Evolutionary conservation across 64 coral and sea anemone genomes (phyloP).

Genomic region (Porites australiensis): DNA sequence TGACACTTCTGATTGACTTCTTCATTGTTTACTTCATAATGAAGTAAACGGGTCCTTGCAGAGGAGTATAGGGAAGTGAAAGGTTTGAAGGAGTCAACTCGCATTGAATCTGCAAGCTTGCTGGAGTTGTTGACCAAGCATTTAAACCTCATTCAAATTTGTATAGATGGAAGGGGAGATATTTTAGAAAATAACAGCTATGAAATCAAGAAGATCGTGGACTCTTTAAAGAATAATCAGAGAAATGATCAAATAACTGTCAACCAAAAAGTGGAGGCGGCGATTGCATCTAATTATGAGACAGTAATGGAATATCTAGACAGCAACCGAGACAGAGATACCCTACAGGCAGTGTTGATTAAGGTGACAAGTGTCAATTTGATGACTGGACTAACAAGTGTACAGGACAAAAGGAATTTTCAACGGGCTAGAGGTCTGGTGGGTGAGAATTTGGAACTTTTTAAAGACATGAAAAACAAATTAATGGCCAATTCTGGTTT

Average conservation of each 20-base stretch:
- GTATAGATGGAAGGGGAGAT: slow-evolving; percentile 17
- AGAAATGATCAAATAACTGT: slow-evolving; percentile 31
- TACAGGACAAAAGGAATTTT: slow-evolving; percentile 56
- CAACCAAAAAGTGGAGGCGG: slow-evolving; percentile 34
- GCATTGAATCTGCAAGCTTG: background rate
- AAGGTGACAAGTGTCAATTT: slow-evolving; percentile 59
- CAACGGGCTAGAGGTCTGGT: slow-evolving; percentile 22
- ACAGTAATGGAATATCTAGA: slow-evolving; percentile 58
- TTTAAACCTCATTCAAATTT: slow-evolving; percentile 53
- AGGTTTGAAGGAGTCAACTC: background rate
- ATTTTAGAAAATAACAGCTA: slow-evolving; percentile 23
- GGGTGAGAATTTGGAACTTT: slow-evolving; percentile 7
- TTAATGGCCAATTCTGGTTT: background rate
- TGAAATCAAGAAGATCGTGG: slow-evolving; percentile 1
- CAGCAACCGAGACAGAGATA: slow-evolving; percentile 60
- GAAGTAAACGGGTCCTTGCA: slow-evolving; percentile 51
- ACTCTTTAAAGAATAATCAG: slow-evolving; percentile 17
- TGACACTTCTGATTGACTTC: no score
- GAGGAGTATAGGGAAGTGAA: slow-evolving; percentile 55
- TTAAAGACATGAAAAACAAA: background rate
- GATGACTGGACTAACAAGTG: background rate
- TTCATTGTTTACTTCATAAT: slow-evolving; percentile 51
- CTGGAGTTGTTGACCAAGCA: slow-evolving; percentile 41
- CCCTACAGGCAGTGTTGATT: slow-evolving; percentile 28
- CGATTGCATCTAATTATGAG: slow-evolving; percentile 18